Percentiles rank a stretch among this genome's conserved stretches.
Evolutionary conservation across 2,888 invertebrate genomes (phyloP).

Genomic region (Drosophila ezoana): DNA sequence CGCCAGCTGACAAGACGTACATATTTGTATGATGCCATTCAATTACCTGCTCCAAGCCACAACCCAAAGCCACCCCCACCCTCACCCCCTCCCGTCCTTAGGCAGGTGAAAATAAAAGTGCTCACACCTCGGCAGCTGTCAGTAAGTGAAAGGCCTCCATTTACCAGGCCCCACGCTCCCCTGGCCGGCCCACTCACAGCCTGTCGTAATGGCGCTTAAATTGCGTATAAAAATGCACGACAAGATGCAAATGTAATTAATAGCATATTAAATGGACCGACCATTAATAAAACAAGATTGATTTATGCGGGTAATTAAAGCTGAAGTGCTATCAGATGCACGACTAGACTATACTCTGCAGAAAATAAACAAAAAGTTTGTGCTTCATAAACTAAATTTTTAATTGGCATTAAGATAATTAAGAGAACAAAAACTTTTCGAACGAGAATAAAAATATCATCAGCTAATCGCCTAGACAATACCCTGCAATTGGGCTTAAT

Average conservation of each 20-base stretch:
- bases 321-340: not conserved
- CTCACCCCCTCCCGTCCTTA: not conserved
- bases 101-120: constrained; percentile 39
- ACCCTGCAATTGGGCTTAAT: no score
- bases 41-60: constrained; percentile 15
- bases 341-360: constrained; percentile 9
- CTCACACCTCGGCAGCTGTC: not conserved
- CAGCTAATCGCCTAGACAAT: no score
- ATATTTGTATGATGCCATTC: constrained; percentile 44
- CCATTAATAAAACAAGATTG: constrained; percentile 66
- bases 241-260: constrained; percentile 73
- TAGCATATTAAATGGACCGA: constrained; percentile 67
- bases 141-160: not conserved
- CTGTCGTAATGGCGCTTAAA: constrained; percentile 44
- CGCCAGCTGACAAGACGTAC: constrained; percentile 47
- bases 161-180: not conserved
- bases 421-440: no score
- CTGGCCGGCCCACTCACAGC: constrained; percentile 9
- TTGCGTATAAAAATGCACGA: constrained; percentile 49
- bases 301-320: constrained; percentile 73
- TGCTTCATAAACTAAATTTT: no score
- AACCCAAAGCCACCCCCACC: no score
- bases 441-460: no score
- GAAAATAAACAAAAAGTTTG: no score
- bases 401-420: no score